Base-by-base conservation (phyloP, 2,888 invertebrate genomes). In the Drosophila bunnanda region DNA sequence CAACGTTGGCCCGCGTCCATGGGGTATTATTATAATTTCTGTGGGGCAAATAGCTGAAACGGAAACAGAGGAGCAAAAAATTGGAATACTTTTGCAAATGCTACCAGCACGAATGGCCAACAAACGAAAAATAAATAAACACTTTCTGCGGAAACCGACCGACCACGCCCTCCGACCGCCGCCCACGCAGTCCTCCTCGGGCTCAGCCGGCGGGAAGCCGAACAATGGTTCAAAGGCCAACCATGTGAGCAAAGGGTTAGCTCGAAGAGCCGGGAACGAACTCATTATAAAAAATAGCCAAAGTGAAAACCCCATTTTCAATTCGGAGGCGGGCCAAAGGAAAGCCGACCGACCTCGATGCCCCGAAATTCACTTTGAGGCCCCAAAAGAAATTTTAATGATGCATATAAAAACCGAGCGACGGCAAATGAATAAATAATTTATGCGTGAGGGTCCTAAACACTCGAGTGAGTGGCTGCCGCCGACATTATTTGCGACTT, bases 381-480 rank as follows among this genome's bases (percentile, higher is more conserved):
- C 28, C 30, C 66, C 25, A 30, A 62, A 56, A 36, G 64, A 77
- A 78, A 77, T 81, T 88, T 81, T 84, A 87, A 84, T 81, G 84
- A 75, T 78, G 68, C 70, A 77, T 67, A 80, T 66, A 73, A 88
- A 86, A 79, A 65, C 32, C 55, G 48, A 73, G 69, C 75, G 87
- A 88, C 82, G 75, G 66, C 78, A 87, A 89, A 89, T 87, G 89
- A 85, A 85, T 85, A 87, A 84, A 89, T 85, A 75, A 88, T 84
- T 88, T 84, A 87, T 87, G 79, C 80, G 70, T 65, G 48, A 79
- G 64, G 72, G 66, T 58, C 65, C 32, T 59, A 67, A 69, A 74
- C 58, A 66, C 61, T 54, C 58, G 44, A 73, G 54, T 66, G 66
- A 44, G 44, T 44, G 25, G 67, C 32, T 67, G 69, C 17, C 34